Base-by-base conservation (phyloP, 2,888 invertebrate genomes). In the Diadegma fenestrale region DNA sequence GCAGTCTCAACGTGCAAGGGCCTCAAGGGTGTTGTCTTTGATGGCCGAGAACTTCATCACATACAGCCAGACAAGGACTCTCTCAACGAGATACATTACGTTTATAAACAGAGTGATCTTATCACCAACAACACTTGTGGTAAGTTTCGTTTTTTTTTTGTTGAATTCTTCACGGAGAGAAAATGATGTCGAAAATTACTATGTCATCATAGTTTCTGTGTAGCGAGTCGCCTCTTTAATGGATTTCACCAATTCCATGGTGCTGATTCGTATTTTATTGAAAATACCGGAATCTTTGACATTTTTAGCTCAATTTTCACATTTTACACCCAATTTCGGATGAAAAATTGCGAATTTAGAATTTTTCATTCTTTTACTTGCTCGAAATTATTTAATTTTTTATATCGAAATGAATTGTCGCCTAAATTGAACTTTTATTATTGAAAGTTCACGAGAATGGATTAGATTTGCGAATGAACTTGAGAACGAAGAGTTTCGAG, bases 1-100 rank as follows among this genome's bases (percentile, higher is more conserved):
- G 98, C 98, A 0, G 92, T 98, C 72, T 98, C 98, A 72, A 98
- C 98, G 5, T 98, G 98, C 92, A 94, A 94, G 85, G 97, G 97
- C 68, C 94, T 96, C 58, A 96, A 96, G 73, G 98, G 98, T 8
- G 95, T 97, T 85, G 95, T 98, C 86, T 97, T 95, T 92, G 98
- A 98, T 92, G 98, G 98, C 43, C 93, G 95, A 84, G 95, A 95
- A 84, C 95, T 97, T 94, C 96, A 96, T 93, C 97, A 98, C 92
- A 96, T 98, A 77, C 95, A 96, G n/a, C 91, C 94, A 87, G 80
- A 93, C 94, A 94, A 93, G 14, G 94, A 94, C 48, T 93, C 94
- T 22, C 93, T 96, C 86, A 94, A 95, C 83, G 94, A 95, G 0
- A 90, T 93, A 6, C 96, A 97, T 93, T 96, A 95, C 92, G 88